Evolutionary conservation across 1,140 invertebrate genomes (phyloP).

Genomic region (Asbolus verrucosus): DNA sequence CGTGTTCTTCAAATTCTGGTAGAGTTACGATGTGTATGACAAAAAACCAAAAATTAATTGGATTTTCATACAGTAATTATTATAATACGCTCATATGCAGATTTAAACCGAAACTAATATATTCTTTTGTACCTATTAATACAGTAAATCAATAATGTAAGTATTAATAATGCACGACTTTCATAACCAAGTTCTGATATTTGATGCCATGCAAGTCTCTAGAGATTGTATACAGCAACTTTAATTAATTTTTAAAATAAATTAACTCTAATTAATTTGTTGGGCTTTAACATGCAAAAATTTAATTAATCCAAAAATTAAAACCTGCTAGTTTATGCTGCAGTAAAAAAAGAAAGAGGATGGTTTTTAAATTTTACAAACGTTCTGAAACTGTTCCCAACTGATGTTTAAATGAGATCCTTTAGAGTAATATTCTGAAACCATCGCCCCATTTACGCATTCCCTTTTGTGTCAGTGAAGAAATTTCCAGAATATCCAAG

Average conservation of each 20-base stretch:
- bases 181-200: not conserved
- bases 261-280: slow-evolving; percentile 4
- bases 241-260: slow-evolving; percentile 26
- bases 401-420: slow-evolving; percentile 16
- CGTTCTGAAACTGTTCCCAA: not conserved
- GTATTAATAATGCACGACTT: slow-evolving; percentile 20
- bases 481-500: slow-evolving; percentile 5
- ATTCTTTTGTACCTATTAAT: slow-evolving; percentile 17
- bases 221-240: slow-evolving; percentile 9
- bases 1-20: not conserved
- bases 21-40: not conserved
- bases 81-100: too few relatives aligned
- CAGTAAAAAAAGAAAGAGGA: slow-evolving; percentile 12
- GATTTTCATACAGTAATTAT: too few relatives aligned
- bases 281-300: slow-evolving; percentile 15
- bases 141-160: slow-evolving; percentile 18
- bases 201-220: slow-evolving; percentile 24
- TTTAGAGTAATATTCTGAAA: slow-evolving; percentile 15
- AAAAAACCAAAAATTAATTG: not conserved
- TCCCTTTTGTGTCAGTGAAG: not conserved
- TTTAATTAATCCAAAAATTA: slow-evolving; percentile 11
- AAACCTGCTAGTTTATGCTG: not conserved
- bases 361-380: slow-evolving; percentile 6
- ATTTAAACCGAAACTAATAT: too few relatives aligned
- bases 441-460: slow-evolving; percentile 19